Base-by-base conservation (phyloP, 64 coral and sea anemone species). In the Hydrozoanthus tunicans region DNA sequence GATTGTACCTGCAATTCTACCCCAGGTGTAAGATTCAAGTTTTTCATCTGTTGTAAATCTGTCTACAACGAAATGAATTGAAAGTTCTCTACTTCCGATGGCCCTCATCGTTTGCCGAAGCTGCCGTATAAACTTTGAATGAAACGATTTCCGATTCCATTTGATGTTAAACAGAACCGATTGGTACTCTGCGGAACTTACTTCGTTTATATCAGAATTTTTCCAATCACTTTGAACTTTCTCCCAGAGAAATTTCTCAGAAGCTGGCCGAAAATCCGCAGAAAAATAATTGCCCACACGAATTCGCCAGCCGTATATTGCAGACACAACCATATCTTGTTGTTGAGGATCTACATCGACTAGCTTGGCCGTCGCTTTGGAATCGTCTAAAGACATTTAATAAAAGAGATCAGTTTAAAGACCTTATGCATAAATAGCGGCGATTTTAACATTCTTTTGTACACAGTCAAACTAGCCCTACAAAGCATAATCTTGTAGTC, bases 1-100 rank as follows among this genome's bases (percentile, higher is more conserved):
- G 20, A 92, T 92, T n/a, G 23, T 61, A 15, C 90, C 90, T 9
- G 79, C 90, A 3, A 92, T 84, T 77, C 90, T 25, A 53, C 78
- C 90, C 63, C 81, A 92, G 3, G 90, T 85, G 55, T 84, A 92
- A 4, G 6, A 63, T 13, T 64, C 4, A 62, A 70, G 77, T 3
- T 53, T 12, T 17, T 17, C 17, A 6, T 27, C 61, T 25, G 73
- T 75, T 14, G 75, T 12, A 81, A 83, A 92, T 13, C 15, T 11
- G 62, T 92, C 90, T 32, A 92, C 79, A 51, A 84, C 85, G 26
- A 92, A 92, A 73, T 82, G 80, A 73, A 92, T 92, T 76, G 90
- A 92, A 62, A 92, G 81, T 62, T 84, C 80, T 20, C 73, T 60
- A 68, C 71, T 92, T 63, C 59, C 79, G 17, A 60, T 83, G 69